Percentiles rank a stretch among this genome's conserved stretches.
These are phyloP conservation scores for Stenurella melanura DNA, from an alignment of 2,888 invertebrate species.

Conservation along the genomic window DNA sequence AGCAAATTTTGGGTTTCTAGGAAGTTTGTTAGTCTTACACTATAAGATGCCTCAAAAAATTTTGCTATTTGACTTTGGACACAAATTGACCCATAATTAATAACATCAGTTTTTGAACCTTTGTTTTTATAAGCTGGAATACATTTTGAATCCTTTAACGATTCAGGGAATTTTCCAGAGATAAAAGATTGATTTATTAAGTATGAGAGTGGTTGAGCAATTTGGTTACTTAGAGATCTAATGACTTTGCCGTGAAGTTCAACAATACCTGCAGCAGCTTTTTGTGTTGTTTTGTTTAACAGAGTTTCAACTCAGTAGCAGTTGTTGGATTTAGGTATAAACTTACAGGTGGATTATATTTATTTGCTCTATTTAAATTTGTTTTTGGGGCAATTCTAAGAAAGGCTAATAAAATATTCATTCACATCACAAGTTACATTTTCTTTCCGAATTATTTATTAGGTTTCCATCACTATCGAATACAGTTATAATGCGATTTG, in stretches of 20 bases:
- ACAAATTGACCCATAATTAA: neutral
- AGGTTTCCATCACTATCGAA: too few species aligned
- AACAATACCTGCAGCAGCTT: neutral
- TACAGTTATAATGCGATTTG: too few species aligned
- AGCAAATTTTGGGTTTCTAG: neutral
- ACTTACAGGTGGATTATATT: too few species aligned
- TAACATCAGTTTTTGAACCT: neutral
- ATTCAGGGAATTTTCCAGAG: too few species aligned
- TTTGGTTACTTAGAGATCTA: neutral
- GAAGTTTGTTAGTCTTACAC: neutral
- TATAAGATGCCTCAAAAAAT: neutral
- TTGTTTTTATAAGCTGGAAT: neutral
- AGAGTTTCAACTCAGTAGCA: neutral
- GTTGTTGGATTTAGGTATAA: neutral
- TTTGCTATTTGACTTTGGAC: neutral
- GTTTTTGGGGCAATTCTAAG: neutral
- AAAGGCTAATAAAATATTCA: neutral
- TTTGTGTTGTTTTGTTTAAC: neutral
- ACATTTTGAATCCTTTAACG: constrained; percentile 4
- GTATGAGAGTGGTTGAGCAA: neutral
- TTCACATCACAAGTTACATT: neutral
- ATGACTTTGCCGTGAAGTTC: neutral
- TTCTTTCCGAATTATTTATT: neutral
- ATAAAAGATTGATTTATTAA: too few species aligned
- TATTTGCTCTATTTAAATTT: neutral